Conservation (phyloP, 2,888 invertebrate species). For the Sarcophaga rosellei region DNA sequence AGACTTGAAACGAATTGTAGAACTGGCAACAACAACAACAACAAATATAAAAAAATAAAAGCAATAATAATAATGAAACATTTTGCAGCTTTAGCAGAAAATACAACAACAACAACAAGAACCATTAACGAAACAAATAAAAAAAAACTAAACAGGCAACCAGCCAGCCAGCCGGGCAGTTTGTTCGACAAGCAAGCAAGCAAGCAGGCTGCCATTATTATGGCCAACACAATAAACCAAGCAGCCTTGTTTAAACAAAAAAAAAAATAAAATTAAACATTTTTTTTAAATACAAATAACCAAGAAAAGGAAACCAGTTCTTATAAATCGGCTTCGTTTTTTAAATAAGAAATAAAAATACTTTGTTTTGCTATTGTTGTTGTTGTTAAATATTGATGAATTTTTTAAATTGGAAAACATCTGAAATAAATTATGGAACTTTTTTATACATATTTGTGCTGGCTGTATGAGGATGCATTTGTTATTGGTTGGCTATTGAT, state of each 20-base stretch:
- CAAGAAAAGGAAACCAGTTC: slow-evolving; percentile 60
- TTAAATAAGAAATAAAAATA: not conserved
- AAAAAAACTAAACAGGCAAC: slow-evolving; percentile 54
- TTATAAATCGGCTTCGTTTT: slow-evolving; percentile 28
- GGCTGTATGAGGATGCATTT: not conserved
- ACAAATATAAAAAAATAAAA: slow-evolving; percentile 31
- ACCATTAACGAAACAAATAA: slow-evolving; percentile 62
- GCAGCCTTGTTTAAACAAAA: slow-evolving; percentile 46
- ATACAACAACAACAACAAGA: slow-evolving; percentile 45
- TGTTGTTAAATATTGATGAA: not conserved
- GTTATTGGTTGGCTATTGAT: slow-evolving; percentile 47
- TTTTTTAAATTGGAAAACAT: slow-evolving; percentile 50
- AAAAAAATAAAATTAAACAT: too few species aligned
- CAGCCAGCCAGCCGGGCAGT: slow-evolving; percentile 35
- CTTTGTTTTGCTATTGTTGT: not conserved
- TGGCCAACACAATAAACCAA: slow-evolving; percentile 49
- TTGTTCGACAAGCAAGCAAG: not conserved
- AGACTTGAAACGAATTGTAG: not conserved
- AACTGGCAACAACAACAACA: slow-evolving; percentile 38
- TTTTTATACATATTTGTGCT: slow-evolving; percentile 16
- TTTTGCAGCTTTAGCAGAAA: slow-evolving; percentile 57
- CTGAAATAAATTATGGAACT: slow-evolving; percentile 49
- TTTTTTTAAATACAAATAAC: not conserved
- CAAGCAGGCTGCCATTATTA: slow-evolving; percentile 15
- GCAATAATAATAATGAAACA: slow-evolving; percentile 50